A percentile compares a stretch with the other conserved stretches of the same genome.
phyloP scores from a whole-genome alignment of 2,888 invertebrate species.

The Aphidoletes aphidimyza region DNA sequence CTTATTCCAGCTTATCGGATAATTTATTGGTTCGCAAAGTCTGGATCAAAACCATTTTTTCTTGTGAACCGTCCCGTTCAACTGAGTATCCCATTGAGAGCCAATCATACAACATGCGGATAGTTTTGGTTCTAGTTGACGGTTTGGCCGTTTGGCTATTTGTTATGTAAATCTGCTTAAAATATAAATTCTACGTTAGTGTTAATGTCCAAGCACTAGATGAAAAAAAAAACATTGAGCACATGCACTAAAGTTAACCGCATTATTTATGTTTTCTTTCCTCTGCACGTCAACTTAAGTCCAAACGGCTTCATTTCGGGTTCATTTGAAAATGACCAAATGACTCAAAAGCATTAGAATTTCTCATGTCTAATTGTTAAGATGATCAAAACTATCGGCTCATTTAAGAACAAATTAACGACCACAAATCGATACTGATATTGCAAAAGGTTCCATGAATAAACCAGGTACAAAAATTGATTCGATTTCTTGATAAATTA shows the following conservation, averaged over 20 bases:
- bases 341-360: background rate
- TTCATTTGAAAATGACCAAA: background rate
- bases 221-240: background rate
- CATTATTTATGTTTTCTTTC: background rate
- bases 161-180: conserved; percentile 56
- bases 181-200: background rate
- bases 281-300: background rate
- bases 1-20: conserved; percentile 43
- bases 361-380: background rate
- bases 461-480: too few relatives aligned
- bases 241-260: background rate
- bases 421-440: background rate
- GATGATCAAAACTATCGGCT: conserved; percentile 20
- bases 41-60: background rate
- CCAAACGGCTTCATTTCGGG: background rate
- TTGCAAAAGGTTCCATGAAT: background rate
- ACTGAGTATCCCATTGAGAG: background rate
- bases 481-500: too few relatives aligned
- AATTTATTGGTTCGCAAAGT: conserved; percentile 51
- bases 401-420: background rate
- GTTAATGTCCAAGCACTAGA: background rate
- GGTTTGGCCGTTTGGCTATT: background rate
- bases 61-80: background rate
- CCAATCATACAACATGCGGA: too few relatives aligned
- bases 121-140: too few relatives aligned